These are phyloP conservation scores for Epinephelus moara DNA, from an alignment of 2,113 vertebrate species.

Conservation along the genomic window DNA sequence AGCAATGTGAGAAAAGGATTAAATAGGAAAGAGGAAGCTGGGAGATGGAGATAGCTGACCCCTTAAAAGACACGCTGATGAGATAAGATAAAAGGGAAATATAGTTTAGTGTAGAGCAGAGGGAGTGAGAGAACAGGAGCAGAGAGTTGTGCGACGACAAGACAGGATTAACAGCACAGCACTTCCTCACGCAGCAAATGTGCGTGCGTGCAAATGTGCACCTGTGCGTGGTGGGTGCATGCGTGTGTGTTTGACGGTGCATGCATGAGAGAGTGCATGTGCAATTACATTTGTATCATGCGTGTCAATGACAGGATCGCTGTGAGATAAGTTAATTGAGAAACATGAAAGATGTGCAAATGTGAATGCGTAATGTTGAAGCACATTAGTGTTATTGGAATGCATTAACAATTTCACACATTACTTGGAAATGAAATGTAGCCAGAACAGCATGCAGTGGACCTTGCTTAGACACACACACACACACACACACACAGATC, in stretches of 20 bases:
- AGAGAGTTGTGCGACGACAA: slow-evolving; percentile 40
- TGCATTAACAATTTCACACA: slow-evolving; percentile 7
- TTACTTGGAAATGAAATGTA: slow-evolving; percentile 29
- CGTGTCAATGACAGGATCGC: background rate
- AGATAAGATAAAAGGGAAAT: slow-evolving; percentile 60
- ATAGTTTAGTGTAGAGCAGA: slow-evolving; percentile 36
- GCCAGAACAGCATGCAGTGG: slow-evolving; percentile 11
- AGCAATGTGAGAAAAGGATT: slow-evolving; percentile 47
- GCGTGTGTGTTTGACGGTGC: background rate
- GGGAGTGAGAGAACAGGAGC: slow-evolving; percentile 38
- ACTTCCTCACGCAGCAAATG: slow-evolving; percentile 17
- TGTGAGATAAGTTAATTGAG: background rate
- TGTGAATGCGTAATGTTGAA: background rate
- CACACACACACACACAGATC: slow-evolving; percentile 31
- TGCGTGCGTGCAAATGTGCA: slow-evolving; percentile 20
- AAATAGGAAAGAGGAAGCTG: slow-evolving; percentile 25
- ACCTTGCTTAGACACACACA: background rate
- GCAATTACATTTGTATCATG: slow-evolving; percentile 22
- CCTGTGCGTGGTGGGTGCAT: slow-evolving; percentile 13
- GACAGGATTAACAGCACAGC: slow-evolving; percentile 60
- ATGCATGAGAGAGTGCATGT: slow-evolving; percentile 2
- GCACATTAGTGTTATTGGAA: background rate
- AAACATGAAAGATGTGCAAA: background rate
- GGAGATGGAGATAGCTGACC: slow-evolving; percentile 54
- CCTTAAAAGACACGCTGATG: slow-evolving; percentile 57